Evolutionary conservation across 2,113 vertebrate species (phyloP).

Genomic region (Chamaetylas fuelleborni): DNA sequence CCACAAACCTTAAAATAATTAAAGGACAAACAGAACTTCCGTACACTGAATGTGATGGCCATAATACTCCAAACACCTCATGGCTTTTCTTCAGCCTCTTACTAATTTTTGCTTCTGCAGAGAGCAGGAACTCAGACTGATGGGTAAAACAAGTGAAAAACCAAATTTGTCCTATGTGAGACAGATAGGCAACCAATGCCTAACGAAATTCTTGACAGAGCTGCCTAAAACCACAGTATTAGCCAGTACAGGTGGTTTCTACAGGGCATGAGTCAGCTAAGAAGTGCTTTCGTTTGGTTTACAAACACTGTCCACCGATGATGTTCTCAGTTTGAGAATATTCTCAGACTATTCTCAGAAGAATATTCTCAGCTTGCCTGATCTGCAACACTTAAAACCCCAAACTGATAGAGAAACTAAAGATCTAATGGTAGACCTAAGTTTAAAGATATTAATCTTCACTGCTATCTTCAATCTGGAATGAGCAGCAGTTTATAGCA

Average conservation of each 20-base stretch:
- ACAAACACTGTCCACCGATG: background rate
- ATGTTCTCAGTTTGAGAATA: background rate
- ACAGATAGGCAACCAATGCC: background rate
- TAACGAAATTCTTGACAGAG: background rate
- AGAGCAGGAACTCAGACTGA: background rate
- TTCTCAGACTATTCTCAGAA: background rate
- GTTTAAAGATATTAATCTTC: background rate
- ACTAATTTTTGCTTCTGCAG: background rate
- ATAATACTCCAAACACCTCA: background rate
- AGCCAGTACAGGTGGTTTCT: background rate
- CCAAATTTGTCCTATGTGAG: background rate
- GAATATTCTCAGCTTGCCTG: background rate
- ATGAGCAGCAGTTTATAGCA: background rate
- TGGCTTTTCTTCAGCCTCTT: background rate
- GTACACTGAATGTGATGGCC: background rate
- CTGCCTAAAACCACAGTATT: background rate
- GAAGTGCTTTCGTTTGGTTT: background rate
- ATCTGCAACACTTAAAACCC: background rate
- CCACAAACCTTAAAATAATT: background rate
- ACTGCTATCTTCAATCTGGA: background rate
- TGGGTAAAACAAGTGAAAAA: background rate
- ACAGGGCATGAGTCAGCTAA: background rate
- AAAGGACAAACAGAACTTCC: background rate
- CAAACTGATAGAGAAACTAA: background rate
- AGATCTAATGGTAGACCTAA: background rate